Evolutionary conservation across 2,113 vertebrate genomes (phyloP).

Genomic region (Marmota flaviventris): DNA sequence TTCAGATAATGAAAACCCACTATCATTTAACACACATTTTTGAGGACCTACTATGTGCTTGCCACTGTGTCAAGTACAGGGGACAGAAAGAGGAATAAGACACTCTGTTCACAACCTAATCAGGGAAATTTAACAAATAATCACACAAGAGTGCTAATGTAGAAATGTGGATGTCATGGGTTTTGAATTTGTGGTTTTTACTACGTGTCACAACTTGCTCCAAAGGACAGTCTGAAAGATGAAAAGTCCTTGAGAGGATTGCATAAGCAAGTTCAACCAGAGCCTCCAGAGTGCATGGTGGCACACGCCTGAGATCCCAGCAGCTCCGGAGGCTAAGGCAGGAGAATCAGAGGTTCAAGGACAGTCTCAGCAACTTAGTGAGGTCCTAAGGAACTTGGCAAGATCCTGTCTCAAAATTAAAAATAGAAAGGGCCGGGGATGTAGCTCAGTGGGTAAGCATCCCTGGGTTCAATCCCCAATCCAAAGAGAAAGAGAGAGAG

Average conservation of each 20-base stretch:
- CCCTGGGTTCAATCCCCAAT: no score
- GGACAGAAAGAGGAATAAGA: not conserved
- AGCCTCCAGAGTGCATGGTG: not conserved
- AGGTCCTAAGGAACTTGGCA: no score
- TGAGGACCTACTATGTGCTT: not conserved
- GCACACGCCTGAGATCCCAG: no score
- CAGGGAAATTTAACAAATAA: not conserved
- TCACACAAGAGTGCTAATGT: slow-evolving; percentile 42
- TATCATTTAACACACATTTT: slow-evolving; percentile 15
- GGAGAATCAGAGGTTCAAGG: no score
- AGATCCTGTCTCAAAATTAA: no score
- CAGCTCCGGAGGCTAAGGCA: no score
- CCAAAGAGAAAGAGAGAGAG: no score
- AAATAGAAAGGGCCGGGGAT: no score
- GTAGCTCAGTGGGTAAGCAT: no score
- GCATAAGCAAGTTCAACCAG: not conserved
- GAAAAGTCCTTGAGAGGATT: not conserved
- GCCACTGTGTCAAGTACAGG: not conserved
- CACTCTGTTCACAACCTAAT: not conserved
- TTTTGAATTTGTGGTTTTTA: not conserved
- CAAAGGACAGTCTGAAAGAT: not conserved
- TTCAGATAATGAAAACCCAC: slow-evolving; percentile 8
- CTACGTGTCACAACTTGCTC: not conserved
- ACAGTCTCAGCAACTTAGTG: no score
- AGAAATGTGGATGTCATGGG: not conserved